Conservation (phyloP, 2,888 invertebrate genomes). For the Eristalis tenax region DNA sequence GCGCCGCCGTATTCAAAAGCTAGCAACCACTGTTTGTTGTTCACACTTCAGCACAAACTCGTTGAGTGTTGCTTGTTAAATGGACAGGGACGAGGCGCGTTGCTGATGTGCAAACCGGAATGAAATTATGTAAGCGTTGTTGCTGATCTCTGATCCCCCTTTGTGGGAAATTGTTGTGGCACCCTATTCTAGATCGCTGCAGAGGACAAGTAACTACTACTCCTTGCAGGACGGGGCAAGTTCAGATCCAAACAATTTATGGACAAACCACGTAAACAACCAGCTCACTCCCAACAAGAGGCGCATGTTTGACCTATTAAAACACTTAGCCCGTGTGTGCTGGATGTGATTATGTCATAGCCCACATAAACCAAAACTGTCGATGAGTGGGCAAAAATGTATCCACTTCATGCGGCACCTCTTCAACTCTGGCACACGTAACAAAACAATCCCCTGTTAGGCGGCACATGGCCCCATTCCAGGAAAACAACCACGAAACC, state of each 20-base stretch:
- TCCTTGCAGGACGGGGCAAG: too few relatives aligned
- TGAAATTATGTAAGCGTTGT: background rate
- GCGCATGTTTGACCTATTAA: background rate
- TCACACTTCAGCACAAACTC: background rate
- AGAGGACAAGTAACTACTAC: too few relatives aligned
- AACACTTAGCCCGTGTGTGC: background rate
- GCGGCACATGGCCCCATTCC: background rate
- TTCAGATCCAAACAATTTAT: too few relatives aligned
- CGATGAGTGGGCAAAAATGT: background rate
- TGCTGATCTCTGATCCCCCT: background rate
- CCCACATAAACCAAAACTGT: background rate
- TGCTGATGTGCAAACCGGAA: background rate
- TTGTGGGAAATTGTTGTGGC: too few relatives aligned
- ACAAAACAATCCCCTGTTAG: background rate
- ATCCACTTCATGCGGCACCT: background rate
- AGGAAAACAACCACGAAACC: background rate
- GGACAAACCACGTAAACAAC: background rate
- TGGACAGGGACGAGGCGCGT: background rate
- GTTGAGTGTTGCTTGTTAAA: background rate
- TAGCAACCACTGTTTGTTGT: slow-evolving; percentile 4
- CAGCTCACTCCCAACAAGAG: background rate
- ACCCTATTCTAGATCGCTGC: too few relatives aligned
- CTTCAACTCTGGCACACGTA: background rate
- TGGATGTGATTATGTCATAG: background rate
- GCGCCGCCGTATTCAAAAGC: background rate